phyloP scores from a whole-genome alignment of 2,888 invertebrate genomes.

The Crossocerus cetratus region DNA sequence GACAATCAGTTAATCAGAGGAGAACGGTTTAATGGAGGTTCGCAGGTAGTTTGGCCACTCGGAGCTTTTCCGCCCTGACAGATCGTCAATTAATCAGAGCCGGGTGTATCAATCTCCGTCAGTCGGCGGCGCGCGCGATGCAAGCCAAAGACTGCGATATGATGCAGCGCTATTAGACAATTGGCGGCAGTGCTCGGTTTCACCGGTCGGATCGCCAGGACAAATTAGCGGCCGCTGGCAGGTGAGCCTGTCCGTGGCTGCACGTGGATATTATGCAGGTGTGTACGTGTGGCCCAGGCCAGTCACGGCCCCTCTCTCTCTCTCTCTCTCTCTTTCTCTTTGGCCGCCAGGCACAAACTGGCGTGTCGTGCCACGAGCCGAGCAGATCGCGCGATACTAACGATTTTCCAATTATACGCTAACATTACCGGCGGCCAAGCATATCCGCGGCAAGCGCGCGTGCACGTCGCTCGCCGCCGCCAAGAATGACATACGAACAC shows the following conservation, averaged over 20 bases:
- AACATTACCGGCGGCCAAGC: conserved; percentile 50
- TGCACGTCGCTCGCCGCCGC: neutral
- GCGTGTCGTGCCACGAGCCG: conserved; percentile 28
- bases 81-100: too few species aligned
- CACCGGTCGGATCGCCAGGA: conserved; percentile 40
- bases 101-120: too few species aligned
- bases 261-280: too few species aligned
- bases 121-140: too few species aligned
- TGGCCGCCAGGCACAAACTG: neutral
- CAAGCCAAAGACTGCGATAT: neutral
- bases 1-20: too few species aligned
- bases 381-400: conserved; percentile 70
- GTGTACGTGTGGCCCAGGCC: too few species aligned
- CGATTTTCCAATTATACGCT: conserved; percentile 76
- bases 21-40: too few species aligned
- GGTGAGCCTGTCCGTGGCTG: too few species aligned
- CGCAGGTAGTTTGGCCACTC: too few species aligned
- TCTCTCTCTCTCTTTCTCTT: neutral
- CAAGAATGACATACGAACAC: conserved; percentile 15
- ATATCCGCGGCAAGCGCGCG: conserved; percentile 2
- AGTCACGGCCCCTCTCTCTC: neutral
- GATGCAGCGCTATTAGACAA: neutral
- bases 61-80: too few species aligned
- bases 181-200: neutral
- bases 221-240: conserved; percentile 57